Evolutionary conservation across 2,888 invertebrate species (phyloP).

Genomic region (Lymantria monacha): DNA sequence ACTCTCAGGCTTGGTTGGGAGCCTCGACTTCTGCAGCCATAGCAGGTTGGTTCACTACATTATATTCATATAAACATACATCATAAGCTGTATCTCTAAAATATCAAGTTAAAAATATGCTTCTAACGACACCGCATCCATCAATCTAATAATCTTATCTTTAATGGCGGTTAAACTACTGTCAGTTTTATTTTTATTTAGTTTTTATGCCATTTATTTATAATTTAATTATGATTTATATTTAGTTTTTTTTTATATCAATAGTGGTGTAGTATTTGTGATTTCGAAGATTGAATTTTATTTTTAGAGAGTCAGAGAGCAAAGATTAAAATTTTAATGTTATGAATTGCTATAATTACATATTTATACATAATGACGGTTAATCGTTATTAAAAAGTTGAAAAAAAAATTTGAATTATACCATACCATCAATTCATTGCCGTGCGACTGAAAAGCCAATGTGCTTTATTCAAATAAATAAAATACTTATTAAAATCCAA

Average conservation of each 20-base stretch:
- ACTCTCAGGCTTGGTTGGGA: constrained; percentile 96
- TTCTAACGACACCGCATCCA: no score
- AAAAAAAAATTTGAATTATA: no score
- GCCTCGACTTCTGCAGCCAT: constrained; percentile 93
- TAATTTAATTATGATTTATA: background rate
- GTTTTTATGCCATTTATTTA: background rate
- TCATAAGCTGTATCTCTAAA: background rate
- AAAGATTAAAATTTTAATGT: no score
- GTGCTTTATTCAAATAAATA: no score
- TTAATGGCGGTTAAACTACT: background rate
- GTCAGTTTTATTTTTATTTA: no score
- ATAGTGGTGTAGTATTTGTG: background rate
- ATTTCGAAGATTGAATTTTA: background rate
- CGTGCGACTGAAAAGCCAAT: no score
- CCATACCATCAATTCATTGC: no score
- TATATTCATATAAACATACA: background rate
- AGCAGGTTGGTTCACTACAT: constrained; percentile 89
- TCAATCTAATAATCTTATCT: background rate
- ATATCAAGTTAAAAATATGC: background rate
- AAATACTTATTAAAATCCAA: no score
- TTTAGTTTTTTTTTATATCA: background rate
- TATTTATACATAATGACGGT: no score
- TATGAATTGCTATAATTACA: no score
- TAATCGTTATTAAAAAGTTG: no score
- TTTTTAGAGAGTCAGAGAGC: no score